Evolutionary conservation across 2,888 invertebrate species (phyloP), one percentile per base, ranked within the genome.

Genomic region (Spicauda simplicius): DNA sequence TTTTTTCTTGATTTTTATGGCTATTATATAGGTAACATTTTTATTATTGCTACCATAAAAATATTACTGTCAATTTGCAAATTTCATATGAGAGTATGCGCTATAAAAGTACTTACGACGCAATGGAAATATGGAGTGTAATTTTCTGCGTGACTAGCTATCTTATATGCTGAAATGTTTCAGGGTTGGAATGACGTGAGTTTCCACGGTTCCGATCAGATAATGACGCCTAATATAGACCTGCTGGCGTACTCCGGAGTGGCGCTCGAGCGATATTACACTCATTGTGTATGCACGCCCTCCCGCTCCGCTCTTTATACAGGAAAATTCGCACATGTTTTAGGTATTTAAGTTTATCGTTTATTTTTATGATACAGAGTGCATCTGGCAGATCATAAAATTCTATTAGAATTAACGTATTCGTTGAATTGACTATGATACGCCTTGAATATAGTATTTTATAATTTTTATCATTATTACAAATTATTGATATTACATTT

Each of bases 161-260:
- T 25, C 18, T 30, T 33, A 16, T 60, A 60, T 56, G 55, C 52
- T 52, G 25, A 45, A 56, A 37, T 62, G 70, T 88, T 88, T 67
- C 81, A 98, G 98, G 98, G 98, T 14, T 98, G 97, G 96, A 97
- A 98, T 78, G 98, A 98, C 84, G 97, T 98, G 11, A 96, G 98
- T 76, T 98, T 97, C 80, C 98, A 98, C 77, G 98, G 98, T 0
- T 96, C 96, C 0, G 94, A 96, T 75, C 97, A 98, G 88, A 96
- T 97, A 74, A 94, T 96, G 52, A 98, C 98, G 0, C 98, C 98
- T 0, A 98, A 98, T 84, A 97, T 98, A 71, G 98, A 98, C 85
- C 94, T 96, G 30, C 83, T 98, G 75, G 98, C 97, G 0, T 97
- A 96, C 83, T 95, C 96, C 74, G 98, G 98, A 3, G 94, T 97